Conservation (phyloP, 2,797 vertebrate genomes). For the Lepus townsendii region DNA sequence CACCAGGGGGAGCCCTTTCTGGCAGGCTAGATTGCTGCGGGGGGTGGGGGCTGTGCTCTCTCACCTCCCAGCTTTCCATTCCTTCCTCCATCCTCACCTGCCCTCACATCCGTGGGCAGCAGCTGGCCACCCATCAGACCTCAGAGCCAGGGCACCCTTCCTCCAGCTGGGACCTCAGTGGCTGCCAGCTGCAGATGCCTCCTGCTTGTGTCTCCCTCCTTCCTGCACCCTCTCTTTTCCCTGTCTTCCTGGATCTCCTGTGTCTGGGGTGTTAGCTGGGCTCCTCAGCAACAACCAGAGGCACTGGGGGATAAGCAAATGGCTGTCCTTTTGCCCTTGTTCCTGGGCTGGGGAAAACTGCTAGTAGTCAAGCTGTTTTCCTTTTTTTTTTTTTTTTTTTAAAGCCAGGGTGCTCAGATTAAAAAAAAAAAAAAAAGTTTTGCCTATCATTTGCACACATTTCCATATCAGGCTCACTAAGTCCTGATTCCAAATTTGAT, state of each 20-base stretch:
- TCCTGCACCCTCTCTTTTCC: not conserved
- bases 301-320: not conserved
- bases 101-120: conserved; percentile 71
- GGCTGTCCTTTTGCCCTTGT: conserved; percentile 60
- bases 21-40: not conserved
- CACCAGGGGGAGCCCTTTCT: conserved; percentile 57
- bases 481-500: conserved; percentile 73
- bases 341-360: conserved; percentile 45
- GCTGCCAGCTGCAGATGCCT: conserved; percentile 30
- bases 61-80: not conserved
- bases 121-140: conserved; percentile 73
- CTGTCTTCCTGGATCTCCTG: not conserved
- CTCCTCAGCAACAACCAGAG: not conserved
- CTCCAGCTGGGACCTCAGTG: conserved; percentile 60
- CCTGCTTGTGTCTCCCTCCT: conserved; percentile 8
- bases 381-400: not conserved
- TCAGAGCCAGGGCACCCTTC: conserved; percentile 47
- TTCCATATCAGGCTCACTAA: conserved; percentile 70
- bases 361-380: conserved; percentile 49
- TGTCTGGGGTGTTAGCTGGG: not conserved
- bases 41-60: not conserved
- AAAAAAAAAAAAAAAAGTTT: not conserved
- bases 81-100: conserved; percentile 67
- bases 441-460: conserved; percentile 72
- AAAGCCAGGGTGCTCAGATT: conserved; percentile 56